Evolutionary conservation across 2,113 vertebrate species (phyloP), one percentile per base, ranked within the genome.

Genomic region (Trichechus manatus): DNA sequence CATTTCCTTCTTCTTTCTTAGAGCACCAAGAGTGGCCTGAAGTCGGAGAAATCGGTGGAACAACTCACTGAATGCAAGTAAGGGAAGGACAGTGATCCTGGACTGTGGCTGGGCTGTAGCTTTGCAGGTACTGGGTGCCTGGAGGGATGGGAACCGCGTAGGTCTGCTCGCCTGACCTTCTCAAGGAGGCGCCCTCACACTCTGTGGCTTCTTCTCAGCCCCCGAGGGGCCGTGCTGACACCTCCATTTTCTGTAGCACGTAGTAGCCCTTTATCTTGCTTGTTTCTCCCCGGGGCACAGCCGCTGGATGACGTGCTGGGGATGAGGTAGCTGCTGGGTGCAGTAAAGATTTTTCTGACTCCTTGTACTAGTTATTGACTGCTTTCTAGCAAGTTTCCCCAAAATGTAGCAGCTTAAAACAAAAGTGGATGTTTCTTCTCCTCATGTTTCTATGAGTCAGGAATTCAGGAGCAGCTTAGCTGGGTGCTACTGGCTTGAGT

Each of bases 21-120:
- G 99, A 98, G 98, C 85, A 99, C 97, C 93, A 99, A 93, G 92
- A 92, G 23, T 4, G 99, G 99, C 97, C 98, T 99, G 91, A 99
- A 99, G 98, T 98, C 99, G 0, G 97, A 98, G 29, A 98, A 98
- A 74, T 93, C 88, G 0, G 94, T 98, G 36, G 99, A 99, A 86
- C 97, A 94, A 64, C 98, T 99, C 68, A 99, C 99, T 4, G 97
- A 85, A 13, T 50, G 93, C 93, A 98, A 99, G 99, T 99, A 98
- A 98, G 93, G n/a, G 2, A 0, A 2, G n/a, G 7, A 1, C 15
- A 59, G 27, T 47, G 63, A 9, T 5, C 1, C 0, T 0, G 6
- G n/a, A 39, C 2, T 0, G 4, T 5, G 29, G 19, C 19, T 4
- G 6, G 14, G 1, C 10, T 27, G 6, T 8, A 44, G 36, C 4